Conservation (phyloP, 2,113 vertebrate species). For the Origma solitaria region DNA sequence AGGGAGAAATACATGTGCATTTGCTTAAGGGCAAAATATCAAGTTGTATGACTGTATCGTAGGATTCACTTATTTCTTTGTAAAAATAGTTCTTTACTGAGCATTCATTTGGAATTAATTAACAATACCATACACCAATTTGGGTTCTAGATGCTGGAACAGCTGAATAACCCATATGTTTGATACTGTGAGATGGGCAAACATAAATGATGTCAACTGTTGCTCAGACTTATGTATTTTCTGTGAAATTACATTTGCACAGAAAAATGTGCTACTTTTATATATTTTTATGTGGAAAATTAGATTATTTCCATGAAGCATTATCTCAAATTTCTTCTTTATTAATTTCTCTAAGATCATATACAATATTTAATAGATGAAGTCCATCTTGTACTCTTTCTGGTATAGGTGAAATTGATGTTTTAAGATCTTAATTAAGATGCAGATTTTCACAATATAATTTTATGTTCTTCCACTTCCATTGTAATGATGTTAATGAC, state of each 20-base stretch:
- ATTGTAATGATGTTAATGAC: background rate
- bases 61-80: background rate
- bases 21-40: background rate
- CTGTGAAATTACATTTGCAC: background rate
- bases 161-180: background rate
- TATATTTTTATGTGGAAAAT: background rate
- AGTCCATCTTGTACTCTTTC: background rate
- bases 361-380: background rate
- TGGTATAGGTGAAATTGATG: background rate
- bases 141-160: background rate
- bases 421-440: background rate
- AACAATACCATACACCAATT: background rate
- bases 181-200: background rate
- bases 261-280: background rate
- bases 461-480: background rate
- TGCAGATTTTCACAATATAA: background rate
- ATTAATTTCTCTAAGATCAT: background rate
- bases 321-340: background rate
- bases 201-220: background rate
- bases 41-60: background rate
- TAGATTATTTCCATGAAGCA: background rate
- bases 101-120: background rate
- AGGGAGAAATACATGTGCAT: background rate
- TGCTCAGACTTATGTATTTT: background rate
- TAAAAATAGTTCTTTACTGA: background rate